Evolutionary conservation across 2,113 vertebrate species (phyloP), one percentile per base, ranked within the genome.

Genomic region (Notechis scutatus): DNA sequence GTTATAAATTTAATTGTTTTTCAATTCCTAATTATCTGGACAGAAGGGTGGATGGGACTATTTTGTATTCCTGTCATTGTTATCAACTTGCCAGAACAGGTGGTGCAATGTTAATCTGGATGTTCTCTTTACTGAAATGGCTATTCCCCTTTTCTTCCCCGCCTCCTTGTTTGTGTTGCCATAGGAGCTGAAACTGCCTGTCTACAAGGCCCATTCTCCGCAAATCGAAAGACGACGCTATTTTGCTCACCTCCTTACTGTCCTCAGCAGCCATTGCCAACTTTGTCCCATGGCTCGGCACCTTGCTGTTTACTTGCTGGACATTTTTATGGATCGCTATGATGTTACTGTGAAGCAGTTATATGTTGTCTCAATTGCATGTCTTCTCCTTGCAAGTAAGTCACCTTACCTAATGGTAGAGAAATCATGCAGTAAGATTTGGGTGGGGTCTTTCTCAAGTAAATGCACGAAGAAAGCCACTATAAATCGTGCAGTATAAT

Each of bases 351-450:
- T 98, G 95, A 98, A 98, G 95, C 98, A 99, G 93, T 98, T 99
- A 39, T 98, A 98, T 6, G 87, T 98, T 39, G 97, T 98, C 90
- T 98, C 98, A 0, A 96, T 99, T 90, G 98, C 98, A 94, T 99
- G 99, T 94, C 98, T 99, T 94, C 98, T 99, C 85, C 98, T 99
- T 21, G 98, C 99, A 94, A 99, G 99, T 99, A 98, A 97, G 99
- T 98, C 88, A 91, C 24, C 54, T 93, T 94, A 45, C 56, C 20
- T 93, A 1, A 47, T 91, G 45, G 91, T 45, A 14, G 3, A 34
- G 39, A 34, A 20, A 11, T 56, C 21, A 86, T 56, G 45, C 47
- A 9, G 4, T n/a, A 39, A 10, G 45, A 88, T 39, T 89, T 34
- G 29, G n/a, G 87, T 39, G 3, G 15, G 88, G 9, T 34, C 6